These are phyloP conservation scores for Drosophila guanche DNA, from an alignment of 1,140 invertebrate species.

Conservation along the genomic window DNA sequence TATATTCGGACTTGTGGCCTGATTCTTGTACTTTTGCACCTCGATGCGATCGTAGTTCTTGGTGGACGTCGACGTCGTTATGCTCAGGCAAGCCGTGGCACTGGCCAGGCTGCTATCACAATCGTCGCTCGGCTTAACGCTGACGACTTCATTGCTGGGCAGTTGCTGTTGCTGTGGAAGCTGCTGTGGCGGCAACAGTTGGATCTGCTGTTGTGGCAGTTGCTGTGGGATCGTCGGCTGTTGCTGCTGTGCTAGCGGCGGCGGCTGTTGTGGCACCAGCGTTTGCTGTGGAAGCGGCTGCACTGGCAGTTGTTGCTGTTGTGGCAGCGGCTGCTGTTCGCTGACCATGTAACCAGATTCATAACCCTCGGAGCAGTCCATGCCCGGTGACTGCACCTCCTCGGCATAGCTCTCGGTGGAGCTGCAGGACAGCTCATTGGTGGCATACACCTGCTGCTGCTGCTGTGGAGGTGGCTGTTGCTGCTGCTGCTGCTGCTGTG, in stretches of 20 bases:
- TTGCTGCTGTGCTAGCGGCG: too few species aligned
- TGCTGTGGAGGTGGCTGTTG: constrained; percentile 36
- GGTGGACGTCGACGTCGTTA: constrained; percentile 76
- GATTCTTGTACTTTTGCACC: constrained; percentile 82
- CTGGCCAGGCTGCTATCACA: constrained; percentile 77
- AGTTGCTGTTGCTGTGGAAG: constrained; percentile 34
- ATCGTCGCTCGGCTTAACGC: constrained; percentile 57
- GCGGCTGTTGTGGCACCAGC: too few species aligned
- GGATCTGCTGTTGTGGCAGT: constrained; percentile 37
- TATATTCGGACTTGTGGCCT: constrained; percentile 83
- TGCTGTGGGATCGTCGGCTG: constrained; percentile 26
- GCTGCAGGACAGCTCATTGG: constrained; percentile 63
- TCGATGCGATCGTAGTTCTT: constrained; percentile 82
- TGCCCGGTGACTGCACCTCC: constrained; percentile 64
- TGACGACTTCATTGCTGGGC: constrained; percentile 22
- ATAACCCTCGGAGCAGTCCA: constrained; percentile 64
- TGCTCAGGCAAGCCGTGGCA: constrained; percentile 75
- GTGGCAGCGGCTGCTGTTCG: constrained; percentile 29
- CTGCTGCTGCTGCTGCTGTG: constrained; percentile 34
- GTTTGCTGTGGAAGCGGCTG: too few species aligned
- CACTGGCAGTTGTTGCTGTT: constrained; percentile 10
- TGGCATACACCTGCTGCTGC: constrained; percentile 54
- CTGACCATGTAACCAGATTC: constrained; percentile 35
- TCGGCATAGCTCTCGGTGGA: constrained; percentile 72
- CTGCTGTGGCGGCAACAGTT: constrained; percentile 11